Evolutionary conservation across 2,113 vertebrate genomes (phyloP).

Genomic region (Dissostichus mawsoni): DNA sequence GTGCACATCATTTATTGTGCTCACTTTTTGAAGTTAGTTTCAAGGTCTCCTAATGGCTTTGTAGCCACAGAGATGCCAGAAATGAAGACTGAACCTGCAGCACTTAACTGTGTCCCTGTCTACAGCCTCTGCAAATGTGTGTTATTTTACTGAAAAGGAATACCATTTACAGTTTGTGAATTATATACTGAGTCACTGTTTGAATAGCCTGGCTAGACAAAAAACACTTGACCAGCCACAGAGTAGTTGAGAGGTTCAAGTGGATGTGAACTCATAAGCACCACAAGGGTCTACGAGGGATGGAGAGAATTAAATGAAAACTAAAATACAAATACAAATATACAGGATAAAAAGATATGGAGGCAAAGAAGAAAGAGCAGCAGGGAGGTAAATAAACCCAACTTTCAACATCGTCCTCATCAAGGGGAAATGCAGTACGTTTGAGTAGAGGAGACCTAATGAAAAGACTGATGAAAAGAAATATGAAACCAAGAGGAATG

Average conservation of each 20-base stretch:
- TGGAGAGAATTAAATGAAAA: background rate
- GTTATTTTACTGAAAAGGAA: constrained; percentile 5
- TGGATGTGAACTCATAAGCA: background rate
- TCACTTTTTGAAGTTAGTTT: background rate
- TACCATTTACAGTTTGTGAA: background rate
- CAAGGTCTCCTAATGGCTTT: background rate
- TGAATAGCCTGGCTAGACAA: constrained; percentile 6
- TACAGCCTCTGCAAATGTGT: background rate
- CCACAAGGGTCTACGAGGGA: background rate
- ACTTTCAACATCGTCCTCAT: constrained; percentile 17
- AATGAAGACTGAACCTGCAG: background rate
- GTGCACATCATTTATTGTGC: background rate
- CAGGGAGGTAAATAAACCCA: constrained; percentile 9
- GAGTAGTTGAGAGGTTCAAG: constrained; percentile 19
- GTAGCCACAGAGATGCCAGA: constrained; percentile 12
- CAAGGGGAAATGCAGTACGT: background rate
- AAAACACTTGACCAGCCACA: background rate
- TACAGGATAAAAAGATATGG: background rate
- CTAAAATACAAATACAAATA: background rate
- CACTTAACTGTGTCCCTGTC: constrained; percentile 4
- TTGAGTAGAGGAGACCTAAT: constrained; percentile 21
- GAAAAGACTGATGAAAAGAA: constrained; percentile 41
- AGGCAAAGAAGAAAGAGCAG: background rate
- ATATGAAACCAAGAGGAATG: constrained; percentile 27
- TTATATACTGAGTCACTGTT: constrained; percentile 6